Conservation (phyloP, 2,113 vertebrate species). For the Notothenia coriiceps region DNA sequence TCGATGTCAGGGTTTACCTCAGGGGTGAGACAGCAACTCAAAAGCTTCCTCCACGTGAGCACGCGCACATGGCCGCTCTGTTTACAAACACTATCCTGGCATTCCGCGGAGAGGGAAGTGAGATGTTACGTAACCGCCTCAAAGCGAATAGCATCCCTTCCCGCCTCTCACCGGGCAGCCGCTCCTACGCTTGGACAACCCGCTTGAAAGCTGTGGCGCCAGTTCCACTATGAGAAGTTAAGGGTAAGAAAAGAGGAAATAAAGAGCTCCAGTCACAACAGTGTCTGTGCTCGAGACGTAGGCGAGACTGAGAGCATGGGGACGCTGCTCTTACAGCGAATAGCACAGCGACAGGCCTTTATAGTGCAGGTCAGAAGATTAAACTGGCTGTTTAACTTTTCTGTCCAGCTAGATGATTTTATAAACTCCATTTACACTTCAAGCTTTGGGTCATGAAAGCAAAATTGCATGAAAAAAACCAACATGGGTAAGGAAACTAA, state of each 20-base stretch:
- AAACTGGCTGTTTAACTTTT: slow-evolving; percentile 7
- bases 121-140: slow-evolving; percentile 79
- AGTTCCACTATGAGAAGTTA: slow-evolving; percentile 18
- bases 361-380: background rate
- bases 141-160: slow-evolving; percentile 69
- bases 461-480: background rate
- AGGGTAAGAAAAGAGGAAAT: slow-evolving; percentile 20
- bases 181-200: slow-evolving; percentile 47
- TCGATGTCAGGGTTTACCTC: slow-evolving; percentile 82
- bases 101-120: slow-evolving; percentile 74
- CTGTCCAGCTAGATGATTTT: background rate
- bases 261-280: background rate
- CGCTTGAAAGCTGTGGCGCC: slow-evolving; percentile 37
- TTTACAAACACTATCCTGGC: slow-evolving; percentile 90
- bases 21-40: slow-evolving; percentile 64
- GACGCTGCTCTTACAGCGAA: slow-evolving; percentile 9
- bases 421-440: background rate
- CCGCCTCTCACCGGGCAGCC: slow-evolving; percentile 19
- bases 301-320: background rate
- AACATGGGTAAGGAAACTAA: background rate
- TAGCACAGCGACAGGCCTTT: slow-evolving; percentile 7
- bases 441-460: background rate
- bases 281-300: background rate
- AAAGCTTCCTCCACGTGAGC: slow-evolving; percentile 78
- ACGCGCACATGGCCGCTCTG: slow-evolving; percentile 84